Evolutionary conservation across 1,140 invertebrate genomes (phyloP), one percentile per base, ranked within the genome.

Genomic region (Uloborus diversus): DNA sequence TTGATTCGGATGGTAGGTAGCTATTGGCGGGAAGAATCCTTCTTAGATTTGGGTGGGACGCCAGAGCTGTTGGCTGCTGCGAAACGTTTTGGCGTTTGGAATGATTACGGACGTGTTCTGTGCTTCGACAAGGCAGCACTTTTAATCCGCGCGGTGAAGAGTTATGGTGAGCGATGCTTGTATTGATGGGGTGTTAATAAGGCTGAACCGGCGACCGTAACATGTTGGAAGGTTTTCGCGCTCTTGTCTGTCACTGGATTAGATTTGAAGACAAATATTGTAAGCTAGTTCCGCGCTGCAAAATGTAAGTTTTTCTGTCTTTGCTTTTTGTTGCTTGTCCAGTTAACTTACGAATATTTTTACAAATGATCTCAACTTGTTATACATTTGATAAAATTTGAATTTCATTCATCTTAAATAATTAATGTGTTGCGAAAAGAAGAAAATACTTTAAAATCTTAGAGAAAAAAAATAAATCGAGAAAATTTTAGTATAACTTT

Each of bases 1-100:
- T 33, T 13, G n/a, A n/a, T 17, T 75, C 17, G 42, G 59, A 62
- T 61, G 33, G 37, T 28, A 64, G 71, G n/a, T n/a, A n/a, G 37
- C 71, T 64, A 75, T 75, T 75, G 57, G 71, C 42, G 59, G 70
- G 64, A 64, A 62, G 57, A 53, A 47, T 59, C n/a, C n/a, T n/a
- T n/a, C 33, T 51, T 59, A 75, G 71, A 75, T 64, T 75, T 64
- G 42, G 71, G 70, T 75, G 35, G 71, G 71, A 28, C 71, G 23
- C 30, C 57, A 32, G 23, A 35, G 70, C 53, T 64, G 59, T 57
- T 64, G 71, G 70, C 70, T 42, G 57, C 56, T 20, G 71, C 42
- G 30, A 75, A 64, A 51, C 71, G 35, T 75, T 75, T 73, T 64
- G 59, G 70, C 37, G 71, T 51, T 35, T 30, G 59, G 71, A 75